A percentile compares a stretch with the other conserved stretches of the same genome.
phyloP scores from a whole-genome alignment of 1,140 invertebrate genomes.

The Dreissena polymorpha region DNA sequence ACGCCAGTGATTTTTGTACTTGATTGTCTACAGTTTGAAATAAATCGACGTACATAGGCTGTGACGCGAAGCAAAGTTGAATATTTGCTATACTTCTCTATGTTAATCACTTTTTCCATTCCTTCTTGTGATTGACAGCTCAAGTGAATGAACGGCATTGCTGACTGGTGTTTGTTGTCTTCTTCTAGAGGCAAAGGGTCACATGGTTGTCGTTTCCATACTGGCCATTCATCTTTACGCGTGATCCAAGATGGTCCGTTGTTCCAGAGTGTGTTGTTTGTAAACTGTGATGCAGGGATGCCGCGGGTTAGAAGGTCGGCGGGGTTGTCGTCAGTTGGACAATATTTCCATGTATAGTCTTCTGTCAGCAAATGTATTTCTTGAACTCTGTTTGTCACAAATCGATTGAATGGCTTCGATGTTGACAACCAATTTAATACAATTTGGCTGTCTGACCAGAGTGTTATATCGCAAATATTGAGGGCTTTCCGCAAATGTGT shows the following conservation, averaged over 20 bases:
- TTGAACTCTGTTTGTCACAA: slow-evolving; percentile 43
- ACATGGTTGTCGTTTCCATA: not conserved
- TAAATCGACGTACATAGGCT: slow-evolving; percentile 5
- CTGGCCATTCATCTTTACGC: not conserved
- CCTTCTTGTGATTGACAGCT: not conserved
- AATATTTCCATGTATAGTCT: slow-evolving; percentile 23
- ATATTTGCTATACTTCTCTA: not conserved
- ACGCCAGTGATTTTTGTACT: not conserved
- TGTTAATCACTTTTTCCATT: not conserved
- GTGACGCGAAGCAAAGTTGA: not conserved
- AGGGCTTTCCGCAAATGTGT: slow-evolving; percentile 14
- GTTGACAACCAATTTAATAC: slow-evolving; percentile 46
- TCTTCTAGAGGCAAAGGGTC: not conserved
- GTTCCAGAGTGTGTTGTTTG: slow-evolving; percentile 19
- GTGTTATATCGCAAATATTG: not conserved
- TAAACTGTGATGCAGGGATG: slow-evolving; percentile 16
- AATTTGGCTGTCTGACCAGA: slow-evolving; percentile 56
- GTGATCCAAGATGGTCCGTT: slow-evolving; percentile 15
- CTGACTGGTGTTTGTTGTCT: not conserved
- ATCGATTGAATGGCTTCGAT: slow-evolving; percentile 32
- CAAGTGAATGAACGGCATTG: not conserved
- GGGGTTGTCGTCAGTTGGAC: slow-evolving; percentile 41
- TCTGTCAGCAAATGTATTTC: slow-evolving; percentile 25
- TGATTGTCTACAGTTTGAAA: slow-evolving; percentile 2
- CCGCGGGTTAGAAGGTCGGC: slow-evolving; percentile 37